A percentile compares a stretch with the other conserved stretches of the same genome.
Evolutionary conservation across 2,888 invertebrate species (phyloP).

Genomic region (Plebejus anna): DNA sequence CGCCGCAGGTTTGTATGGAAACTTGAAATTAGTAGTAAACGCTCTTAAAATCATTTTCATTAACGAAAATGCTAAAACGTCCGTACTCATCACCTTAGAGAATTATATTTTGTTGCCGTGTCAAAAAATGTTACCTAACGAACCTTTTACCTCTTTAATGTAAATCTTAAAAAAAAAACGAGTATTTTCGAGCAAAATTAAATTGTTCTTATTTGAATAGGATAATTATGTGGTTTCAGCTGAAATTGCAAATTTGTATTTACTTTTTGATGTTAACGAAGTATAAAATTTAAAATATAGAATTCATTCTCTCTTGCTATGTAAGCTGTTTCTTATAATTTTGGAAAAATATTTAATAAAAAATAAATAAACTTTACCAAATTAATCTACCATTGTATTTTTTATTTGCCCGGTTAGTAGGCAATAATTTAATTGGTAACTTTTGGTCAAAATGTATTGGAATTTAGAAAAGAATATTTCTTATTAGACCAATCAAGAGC

Average conservation of each 20-base stretch:
- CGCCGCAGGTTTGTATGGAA: no score
- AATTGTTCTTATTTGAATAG: not conserved
- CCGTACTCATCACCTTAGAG: slow-evolving; percentile 56
- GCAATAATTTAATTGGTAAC: no score
- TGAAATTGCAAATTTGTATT: not conserved
- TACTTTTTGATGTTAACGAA: not conserved
- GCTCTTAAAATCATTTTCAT: slow-evolving; percentile 49
- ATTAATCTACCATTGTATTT: no score
- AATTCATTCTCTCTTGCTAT: not conserved
- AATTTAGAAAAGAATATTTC: no score
- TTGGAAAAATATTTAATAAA: no score
- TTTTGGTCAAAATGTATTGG: no score
- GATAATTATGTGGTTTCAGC: not conserved
- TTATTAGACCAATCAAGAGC: no score
- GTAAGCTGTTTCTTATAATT: no score
- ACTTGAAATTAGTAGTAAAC: no score
- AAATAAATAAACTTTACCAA: no score
- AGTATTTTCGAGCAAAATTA: not conserved
- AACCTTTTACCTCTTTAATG: slow-evolving; percentile 19
- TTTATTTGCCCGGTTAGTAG: no score
- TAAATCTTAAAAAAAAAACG: not conserved
- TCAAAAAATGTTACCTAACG: slow-evolving; percentile 16
- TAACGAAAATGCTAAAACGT: slow-evolving; percentile 52
- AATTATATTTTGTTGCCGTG: slow-evolving; percentile 35
- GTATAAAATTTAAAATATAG: not conserved